Evolutionary conservation across 2,888 invertebrate species (phyloP).

Genomic region (Chromoteleia sp.): DNA sequence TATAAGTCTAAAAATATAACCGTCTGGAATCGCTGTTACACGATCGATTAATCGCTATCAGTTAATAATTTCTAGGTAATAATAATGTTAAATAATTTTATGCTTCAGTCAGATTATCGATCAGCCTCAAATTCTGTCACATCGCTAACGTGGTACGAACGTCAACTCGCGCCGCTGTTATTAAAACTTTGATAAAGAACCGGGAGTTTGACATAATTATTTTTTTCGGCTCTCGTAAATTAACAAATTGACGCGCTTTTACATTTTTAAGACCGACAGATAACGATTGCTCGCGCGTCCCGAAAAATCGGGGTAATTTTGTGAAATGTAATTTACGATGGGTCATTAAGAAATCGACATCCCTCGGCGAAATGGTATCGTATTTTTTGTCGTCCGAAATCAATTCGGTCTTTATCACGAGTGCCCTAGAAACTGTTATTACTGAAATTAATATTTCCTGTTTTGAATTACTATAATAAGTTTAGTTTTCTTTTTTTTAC

Average conservation of each 20-base stretch:
- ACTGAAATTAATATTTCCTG: not conserved
- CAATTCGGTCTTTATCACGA: not conserved
- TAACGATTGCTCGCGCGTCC: constrained; percentile 3
- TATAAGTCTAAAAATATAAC: constrained; percentile 38
- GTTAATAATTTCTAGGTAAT: constrained; percentile 38
- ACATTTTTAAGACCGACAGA: constrained; percentile 4
- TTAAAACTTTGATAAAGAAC: constrained; percentile 27
- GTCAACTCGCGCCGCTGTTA: constrained; percentile 9
- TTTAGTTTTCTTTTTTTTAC: too few species aligned
- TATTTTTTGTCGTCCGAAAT: not conserved
- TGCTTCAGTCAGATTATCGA: constrained; percentile 43
- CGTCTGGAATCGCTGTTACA: constrained; percentile 25
- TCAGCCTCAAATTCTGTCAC: constrained; percentile 39
- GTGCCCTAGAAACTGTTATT: not conserved
- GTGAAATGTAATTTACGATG: constrained; percentile 17
- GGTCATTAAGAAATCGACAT: constrained; percentile 25
- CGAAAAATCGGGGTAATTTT: constrained; percentile 17
- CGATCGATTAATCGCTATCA: constrained; percentile 30
- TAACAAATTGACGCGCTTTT: constrained; percentile 7
- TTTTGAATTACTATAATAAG: too few species aligned
- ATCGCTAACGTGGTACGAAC: not conserved
- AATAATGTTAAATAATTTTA: constrained; percentile 53
- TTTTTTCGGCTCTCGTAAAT: constrained; percentile 23
- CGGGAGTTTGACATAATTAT: constrained; percentile 27
- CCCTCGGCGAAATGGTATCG: not conserved